These are phyloP conservation scores for Semibalanus balanoides DNA, from an alignment of 1,140 invertebrate genomes.

Conservation along the genomic window DNA sequence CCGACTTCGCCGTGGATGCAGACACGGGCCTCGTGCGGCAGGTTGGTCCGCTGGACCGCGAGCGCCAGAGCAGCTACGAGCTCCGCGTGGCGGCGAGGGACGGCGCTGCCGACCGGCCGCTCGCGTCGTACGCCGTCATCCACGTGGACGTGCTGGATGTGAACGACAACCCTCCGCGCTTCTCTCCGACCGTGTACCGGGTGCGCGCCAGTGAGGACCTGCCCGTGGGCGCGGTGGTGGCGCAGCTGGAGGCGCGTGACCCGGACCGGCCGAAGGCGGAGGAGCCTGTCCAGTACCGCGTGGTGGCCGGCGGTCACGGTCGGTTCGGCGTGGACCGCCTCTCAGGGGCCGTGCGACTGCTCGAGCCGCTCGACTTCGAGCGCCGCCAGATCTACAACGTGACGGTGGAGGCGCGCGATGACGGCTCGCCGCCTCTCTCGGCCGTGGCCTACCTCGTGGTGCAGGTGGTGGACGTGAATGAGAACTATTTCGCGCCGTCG, in stretches of 20 bases:
- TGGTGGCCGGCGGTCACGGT: slow-evolving; percentile 46
- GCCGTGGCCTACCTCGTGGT: slow-evolving; percentile 56
- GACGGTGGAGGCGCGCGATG: slow-evolving; percentile 63
- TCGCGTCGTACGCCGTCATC: slow-evolving; percentile 43
- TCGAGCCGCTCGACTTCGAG: slow-evolving; percentile 66
- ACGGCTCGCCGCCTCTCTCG: slow-evolving; percentile 48
- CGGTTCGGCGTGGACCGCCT: slow-evolving; percentile 58
- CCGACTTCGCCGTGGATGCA: slow-evolving; percentile 68
- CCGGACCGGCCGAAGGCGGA: slow-evolving; percentile 65
- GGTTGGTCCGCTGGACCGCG: slow-evolving; percentile 60
- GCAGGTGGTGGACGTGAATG: slow-evolving; percentile 84
- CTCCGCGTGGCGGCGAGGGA: slow-evolving; percentile 69
- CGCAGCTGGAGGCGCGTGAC: slow-evolving; percentile 55
- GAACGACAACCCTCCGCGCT: slow-evolving; percentile 79
- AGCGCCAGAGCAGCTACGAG: slow-evolving; percentile 65
- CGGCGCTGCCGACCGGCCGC: slow-evolving; percentile 40
- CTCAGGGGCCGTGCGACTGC: slow-evolving; percentile 67
- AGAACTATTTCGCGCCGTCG: slow-evolving; percentile 66
- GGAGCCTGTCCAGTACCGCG: slow-evolving; percentile 46
- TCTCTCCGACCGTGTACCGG: slow-evolving; percentile 30
- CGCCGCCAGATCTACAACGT: slow-evolving; percentile 73
- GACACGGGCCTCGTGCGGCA: slow-evolving; percentile 60
- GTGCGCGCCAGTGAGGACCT: slow-evolving; percentile 83
- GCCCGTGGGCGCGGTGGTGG: slow-evolving; percentile 69
- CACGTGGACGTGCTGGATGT: slow-evolving; percentile 61